Evolutionary conservation across 2,797 vertebrate species (phyloP).

Genomic region (Natrix natrix): DNA sequence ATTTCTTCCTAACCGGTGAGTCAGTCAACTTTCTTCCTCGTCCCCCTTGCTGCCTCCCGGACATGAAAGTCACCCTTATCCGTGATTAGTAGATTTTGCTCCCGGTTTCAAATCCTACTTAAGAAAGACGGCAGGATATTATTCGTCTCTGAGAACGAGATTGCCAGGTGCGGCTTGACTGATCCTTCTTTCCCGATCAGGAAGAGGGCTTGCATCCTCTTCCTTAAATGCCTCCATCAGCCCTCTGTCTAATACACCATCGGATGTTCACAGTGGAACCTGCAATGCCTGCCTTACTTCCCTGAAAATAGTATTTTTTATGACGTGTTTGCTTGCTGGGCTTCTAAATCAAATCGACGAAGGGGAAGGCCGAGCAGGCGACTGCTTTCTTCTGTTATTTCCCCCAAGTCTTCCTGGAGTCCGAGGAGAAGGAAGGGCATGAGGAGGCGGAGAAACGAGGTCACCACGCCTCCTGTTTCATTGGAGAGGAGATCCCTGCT

Average conservation of each 20-base stretch:
- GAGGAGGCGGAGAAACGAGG: not conserved
- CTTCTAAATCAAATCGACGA: constrained; percentile 38
- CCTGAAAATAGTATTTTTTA: not conserved
- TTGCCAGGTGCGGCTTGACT: not conserved
- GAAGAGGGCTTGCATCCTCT: not conserved
- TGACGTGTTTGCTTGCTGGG: not conserved
- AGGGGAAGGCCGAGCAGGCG: not conserved
- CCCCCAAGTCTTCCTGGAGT: not conserved
- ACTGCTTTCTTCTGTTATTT: not conserved
- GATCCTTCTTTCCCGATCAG: not conserved
- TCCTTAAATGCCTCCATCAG: not conserved
- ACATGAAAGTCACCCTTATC: not conserved
- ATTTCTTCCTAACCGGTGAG: not conserved
- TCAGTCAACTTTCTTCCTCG: not conserved
- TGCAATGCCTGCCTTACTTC: not conserved
- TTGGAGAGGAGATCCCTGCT: too few species aligned
- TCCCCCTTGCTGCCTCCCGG: not conserved
- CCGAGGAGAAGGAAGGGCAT: not conserved
- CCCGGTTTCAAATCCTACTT: not conserved
- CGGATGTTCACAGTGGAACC: not conserved
- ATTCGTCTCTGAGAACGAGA: not conserved
- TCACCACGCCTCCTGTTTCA: not conserved
- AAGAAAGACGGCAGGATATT: not conserved
- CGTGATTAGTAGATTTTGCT: too few species aligned
- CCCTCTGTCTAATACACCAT: not conserved